phyloP scores from a whole-genome alignment of 2,888 invertebrate species.

The Metellina segmentata region DNA sequence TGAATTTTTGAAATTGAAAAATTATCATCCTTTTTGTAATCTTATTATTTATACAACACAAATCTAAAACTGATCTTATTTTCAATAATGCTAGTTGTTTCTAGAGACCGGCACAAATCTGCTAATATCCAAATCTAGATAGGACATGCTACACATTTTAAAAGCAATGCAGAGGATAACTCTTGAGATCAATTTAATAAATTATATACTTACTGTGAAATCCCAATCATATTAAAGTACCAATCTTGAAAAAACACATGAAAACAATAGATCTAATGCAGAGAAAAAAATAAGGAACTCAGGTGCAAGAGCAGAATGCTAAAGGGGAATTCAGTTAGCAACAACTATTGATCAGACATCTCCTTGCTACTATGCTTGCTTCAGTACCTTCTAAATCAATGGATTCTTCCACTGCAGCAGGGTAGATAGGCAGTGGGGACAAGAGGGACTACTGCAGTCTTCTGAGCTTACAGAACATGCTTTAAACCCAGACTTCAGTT shows the following conservation, averaged over 20 bases:
- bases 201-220: constrained; percentile 21
- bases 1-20: no score
- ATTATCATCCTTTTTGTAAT: no score
- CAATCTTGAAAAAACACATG: constrained; percentile 1
- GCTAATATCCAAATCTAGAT: no score
- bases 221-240: constrained; percentile 2
- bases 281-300: constrained; percentile 46
- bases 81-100: no score
- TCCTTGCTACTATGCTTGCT: constrained; percentile 50
- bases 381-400: constrained; percentile 76
- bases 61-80: no score
- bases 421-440: constrained; percentile 63
- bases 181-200: neutral
- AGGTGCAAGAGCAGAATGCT: constrained; percentile 66
- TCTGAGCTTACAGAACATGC: neutral
- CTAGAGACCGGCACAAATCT: no score
- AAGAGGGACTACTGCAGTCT: constrained; percentile 73
- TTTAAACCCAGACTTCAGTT: neutral
- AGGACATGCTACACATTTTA: no score
- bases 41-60: no score
- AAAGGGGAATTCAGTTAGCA: constrained; percentile 71
- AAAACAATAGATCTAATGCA: neutral
- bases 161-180: no score
- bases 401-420: constrained; percentile 74
- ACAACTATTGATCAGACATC: constrained; percentile 76